These are phyloP conservation scores for Gasterosteus nipponicus DNA, from an alignment of 2,113 vertebrate species.

Conservation along the genomic window DNA sequence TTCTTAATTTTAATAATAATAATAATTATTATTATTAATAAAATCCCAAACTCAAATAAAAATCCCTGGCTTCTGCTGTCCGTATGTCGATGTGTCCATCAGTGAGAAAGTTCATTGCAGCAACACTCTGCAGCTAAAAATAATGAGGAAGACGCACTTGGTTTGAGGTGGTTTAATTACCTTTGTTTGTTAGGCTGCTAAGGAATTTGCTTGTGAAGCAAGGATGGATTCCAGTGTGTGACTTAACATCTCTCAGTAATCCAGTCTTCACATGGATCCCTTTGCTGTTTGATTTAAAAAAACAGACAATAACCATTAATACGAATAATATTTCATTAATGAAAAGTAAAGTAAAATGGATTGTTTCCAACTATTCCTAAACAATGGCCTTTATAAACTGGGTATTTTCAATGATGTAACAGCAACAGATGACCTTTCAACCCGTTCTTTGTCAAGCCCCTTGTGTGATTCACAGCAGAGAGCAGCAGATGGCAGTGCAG, in stretches of 20 bases:
- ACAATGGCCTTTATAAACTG: neutral
- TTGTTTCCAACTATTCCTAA: neutral
- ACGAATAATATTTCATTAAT: neutral
- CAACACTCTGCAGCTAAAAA: neutral
- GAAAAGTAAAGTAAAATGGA: neutral
- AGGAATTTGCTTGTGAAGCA: conserved; percentile 1
- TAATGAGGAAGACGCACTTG: neutral
- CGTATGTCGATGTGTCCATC: no score
- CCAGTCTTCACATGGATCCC: neutral
- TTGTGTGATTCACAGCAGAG: conserved; percentile 28
- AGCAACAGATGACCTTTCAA: conserved; percentile 46
- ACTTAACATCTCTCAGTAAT: neutral
- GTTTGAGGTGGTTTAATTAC: conserved; percentile 10
- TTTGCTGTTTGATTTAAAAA: conserved; percentile 10
- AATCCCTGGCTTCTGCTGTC: no score
- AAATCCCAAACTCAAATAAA: neutral
- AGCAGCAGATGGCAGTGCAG: conserved; percentile 79
- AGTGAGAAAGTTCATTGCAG: neutral
- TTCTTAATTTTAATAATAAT: no score
- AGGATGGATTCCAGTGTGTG: neutral
- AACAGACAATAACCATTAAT: neutral
- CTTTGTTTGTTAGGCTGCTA: neutral
- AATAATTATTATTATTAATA: no score
- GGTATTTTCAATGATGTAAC: conserved; percentile 44
- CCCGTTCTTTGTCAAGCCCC: neutral